Base-by-base conservation (phyloP, 2,113 vertebrate species). In the Chaetodon auriga region DNA sequence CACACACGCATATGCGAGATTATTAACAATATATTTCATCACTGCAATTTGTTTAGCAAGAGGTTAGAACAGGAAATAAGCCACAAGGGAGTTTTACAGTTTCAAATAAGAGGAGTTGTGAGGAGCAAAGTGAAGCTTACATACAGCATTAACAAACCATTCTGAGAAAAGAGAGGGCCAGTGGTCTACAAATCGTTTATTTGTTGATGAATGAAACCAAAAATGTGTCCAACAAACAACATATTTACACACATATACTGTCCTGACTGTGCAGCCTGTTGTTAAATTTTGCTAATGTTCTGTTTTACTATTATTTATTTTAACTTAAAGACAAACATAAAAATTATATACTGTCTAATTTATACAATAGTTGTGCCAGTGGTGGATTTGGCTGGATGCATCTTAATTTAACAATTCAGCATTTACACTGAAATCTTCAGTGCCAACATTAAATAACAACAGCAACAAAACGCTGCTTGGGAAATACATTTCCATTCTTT, bases 1-100 rank as follows among this genome's bases (percentile, higher is more conserved):
- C 23, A 88, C 23, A 83, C n/a, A 76, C 13, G 38, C 16, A 82
- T 12, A 64, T 0, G 43, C 18, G 19, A 72, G 12, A 53, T 79
- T 25, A 86, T 82, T 51, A 87, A 45, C 36, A 46, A 0, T 36
- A 53, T 87, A 80, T 87, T 85, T 78, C 41, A 62, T 38, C 11
- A 2, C 38, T 58, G 38, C 75, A 57, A 18, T 58, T 76, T 71
- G 54, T 54, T 65, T 25, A 46, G 16, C 30, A 21, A 54, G 55
- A 35, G 10, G 9, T 25, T 55, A 1, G 23, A 6, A 3, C 2
- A 25, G 12, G 55, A 54, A 45, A 45, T 45, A 55, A 53, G n/a
- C 35, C 51, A 58, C 13, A 1, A 25, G 15, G 72, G 63, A 65
- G 41, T 16, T 61, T 55, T 6, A 35, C 9, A 51, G 13, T 25